Percentiles rank a stretch among this genome's conserved stretches.
These are phyloP conservation scores for Tadarida brasiliensis DNA, from an alignment of 2,797 vertebrate genomes.

Conservation along the genomic window DNA sequence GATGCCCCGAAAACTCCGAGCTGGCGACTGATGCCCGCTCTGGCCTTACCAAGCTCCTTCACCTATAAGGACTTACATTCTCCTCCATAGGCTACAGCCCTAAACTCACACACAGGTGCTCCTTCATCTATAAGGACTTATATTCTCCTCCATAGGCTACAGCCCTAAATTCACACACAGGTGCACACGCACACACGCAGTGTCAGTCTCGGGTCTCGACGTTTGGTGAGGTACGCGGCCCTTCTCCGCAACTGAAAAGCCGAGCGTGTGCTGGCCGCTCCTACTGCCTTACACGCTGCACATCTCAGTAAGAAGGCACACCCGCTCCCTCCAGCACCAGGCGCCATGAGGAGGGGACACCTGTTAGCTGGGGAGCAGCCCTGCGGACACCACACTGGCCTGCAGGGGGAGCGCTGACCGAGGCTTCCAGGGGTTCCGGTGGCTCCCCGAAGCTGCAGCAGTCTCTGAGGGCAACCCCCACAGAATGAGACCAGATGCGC, in stretches of 20 bases:
- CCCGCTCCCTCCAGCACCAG: rapidly evolving
- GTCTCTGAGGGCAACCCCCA: not conserved
- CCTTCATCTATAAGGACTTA: not conserved
- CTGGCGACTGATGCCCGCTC: not conserved
- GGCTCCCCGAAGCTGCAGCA: not conserved
- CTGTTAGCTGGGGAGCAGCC: not conserved
- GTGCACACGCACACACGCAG: not conserved
- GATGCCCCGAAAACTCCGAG: not conserved
- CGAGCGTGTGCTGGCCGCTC: too few species aligned
- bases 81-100: not conserved
- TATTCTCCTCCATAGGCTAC: not conserved
- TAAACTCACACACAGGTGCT: not conserved
- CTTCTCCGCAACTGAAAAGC: not conserved
- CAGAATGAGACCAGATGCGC: not conserved
- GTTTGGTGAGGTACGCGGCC: not conserved
- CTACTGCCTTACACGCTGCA: rapidly evolving
- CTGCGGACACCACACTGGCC: rapidly evolving
- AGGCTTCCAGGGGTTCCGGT: not conserved
- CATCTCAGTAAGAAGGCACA: not conserved
- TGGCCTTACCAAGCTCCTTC: not conserved
- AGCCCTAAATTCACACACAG: not conserved
- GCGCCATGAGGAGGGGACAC: not conserved
- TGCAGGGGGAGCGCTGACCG: not conserved
- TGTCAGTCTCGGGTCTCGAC: not conserved
- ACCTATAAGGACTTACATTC: not conserved